Evolutionary conservation across 2,888 invertebrate genomes (phyloP).

Genomic region (Boloria selene): DNA sequence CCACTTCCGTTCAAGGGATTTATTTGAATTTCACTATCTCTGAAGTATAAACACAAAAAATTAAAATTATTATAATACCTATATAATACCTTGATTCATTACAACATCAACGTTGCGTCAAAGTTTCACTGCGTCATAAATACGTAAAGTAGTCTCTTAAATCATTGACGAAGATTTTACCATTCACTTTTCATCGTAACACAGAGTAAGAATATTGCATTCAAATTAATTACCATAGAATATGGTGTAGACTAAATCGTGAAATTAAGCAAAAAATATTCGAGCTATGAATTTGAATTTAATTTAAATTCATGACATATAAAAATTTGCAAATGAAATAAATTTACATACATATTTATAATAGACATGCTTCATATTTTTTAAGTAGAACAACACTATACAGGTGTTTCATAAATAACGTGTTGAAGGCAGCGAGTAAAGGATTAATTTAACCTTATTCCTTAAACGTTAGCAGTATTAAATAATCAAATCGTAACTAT

Average conservation of each 20-base stretch:
- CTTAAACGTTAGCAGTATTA: constrained; percentile 62
- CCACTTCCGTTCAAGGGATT: too few species aligned
- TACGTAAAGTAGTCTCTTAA: neutral
- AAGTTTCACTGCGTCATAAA: neutral
- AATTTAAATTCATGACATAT: neutral
- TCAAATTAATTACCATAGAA: neutral
- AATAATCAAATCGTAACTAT: constrained; percentile 67
- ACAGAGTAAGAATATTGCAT: neutral
- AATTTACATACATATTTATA: neutral
- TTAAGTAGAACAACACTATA: constrained; percentile 18
- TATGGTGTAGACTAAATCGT: too few species aligned
- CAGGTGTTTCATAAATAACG: constrained; percentile 57
- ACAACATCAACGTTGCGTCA: too few species aligned
- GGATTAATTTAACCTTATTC: constrained; percentile 48
- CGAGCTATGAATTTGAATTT: too few species aligned
- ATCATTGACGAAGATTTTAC: neutral
- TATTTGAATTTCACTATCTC: too few species aligned
- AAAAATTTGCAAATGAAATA: neutral
- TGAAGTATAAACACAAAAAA: too few species aligned
- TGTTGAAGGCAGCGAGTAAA: constrained; percentile 49
- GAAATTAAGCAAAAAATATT: too few species aligned
- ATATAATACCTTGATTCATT: too few species aligned
- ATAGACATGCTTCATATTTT: constrained; percentile 18
- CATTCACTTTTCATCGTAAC: constrained; percentile 1
- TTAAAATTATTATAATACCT: too few species aligned